Conservation (phyloP, 2,888 invertebrate species). For the Melieria picta region DNA sequence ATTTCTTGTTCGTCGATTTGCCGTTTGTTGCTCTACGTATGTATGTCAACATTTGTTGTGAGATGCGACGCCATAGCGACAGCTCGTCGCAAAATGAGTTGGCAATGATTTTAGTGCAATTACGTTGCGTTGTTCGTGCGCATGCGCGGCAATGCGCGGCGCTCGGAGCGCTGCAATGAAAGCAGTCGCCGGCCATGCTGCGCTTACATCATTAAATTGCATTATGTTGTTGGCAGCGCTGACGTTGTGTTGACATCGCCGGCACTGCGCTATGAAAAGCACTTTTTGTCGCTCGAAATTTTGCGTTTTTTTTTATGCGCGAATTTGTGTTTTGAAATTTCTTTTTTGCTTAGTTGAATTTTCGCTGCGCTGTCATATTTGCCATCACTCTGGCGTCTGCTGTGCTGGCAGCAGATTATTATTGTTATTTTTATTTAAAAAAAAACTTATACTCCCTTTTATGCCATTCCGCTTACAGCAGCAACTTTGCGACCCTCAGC, state of each 20-base stretch:
- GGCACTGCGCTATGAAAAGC: too few species aligned
- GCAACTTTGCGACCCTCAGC: too few species aligned
- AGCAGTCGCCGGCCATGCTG: too few species aligned
- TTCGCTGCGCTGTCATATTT: too few species aligned
- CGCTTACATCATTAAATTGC: not conserved
- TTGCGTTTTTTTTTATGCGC: too few species aligned
- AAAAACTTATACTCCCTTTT: not conserved
- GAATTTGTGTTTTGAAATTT: too few species aligned
- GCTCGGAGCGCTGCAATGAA: too few species aligned
- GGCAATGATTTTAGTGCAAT: constrained; percentile 22
- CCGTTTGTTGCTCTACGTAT: not conserved
- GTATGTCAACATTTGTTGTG: constrained; percentile 10
- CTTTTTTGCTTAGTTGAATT: too few species aligned
- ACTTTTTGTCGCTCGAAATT: too few species aligned
- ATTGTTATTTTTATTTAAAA: not conserved
- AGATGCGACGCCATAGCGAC: not conserved
- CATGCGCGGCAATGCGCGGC: not conserved
- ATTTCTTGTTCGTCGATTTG: not conserved
- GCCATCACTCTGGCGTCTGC: too few species aligned
- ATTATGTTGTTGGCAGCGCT: not conserved
- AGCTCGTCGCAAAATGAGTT: constrained; percentile 2
- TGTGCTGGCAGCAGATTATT: not conserved
- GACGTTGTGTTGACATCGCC: too few species aligned
- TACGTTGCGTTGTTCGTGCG: not conserved
- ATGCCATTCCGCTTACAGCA: too few species aligned